Conservation (phyloP, 2,888 invertebrate genomes). For the Nemotelus pantherinus region DNA sequence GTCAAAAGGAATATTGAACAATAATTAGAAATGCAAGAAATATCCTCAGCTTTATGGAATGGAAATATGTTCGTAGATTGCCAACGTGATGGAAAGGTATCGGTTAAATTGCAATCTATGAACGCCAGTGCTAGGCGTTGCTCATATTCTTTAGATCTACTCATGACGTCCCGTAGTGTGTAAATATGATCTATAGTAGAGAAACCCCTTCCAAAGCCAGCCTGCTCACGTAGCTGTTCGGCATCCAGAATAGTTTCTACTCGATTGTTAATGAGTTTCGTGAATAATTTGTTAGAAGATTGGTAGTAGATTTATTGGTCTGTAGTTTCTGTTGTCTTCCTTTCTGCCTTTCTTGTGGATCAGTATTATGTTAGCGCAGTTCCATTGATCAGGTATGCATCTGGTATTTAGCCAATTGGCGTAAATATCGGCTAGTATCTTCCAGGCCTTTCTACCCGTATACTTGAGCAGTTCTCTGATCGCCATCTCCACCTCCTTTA, state of each 20-base stretch:
- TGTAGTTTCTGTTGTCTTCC: conserved; percentile 51
- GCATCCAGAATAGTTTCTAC: conserved; percentile 49
- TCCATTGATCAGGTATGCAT: conserved; percentile 46
- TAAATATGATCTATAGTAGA: no score
- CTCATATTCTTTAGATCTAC: no score
- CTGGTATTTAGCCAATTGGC: background rate
- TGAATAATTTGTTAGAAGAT: conserved; percentile 53
- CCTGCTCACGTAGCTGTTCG: conserved; percentile 53
- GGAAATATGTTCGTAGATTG: no score
- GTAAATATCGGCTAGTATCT: background rate
- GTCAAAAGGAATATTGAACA: no score
- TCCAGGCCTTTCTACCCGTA: conserved; percentile 18
- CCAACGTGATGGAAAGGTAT: no score
- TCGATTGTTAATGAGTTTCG: conserved; percentile 51
- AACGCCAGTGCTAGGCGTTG: no score
- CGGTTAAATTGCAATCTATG: no score
- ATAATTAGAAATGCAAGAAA: no score
- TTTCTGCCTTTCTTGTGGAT: conserved; percentile 52
- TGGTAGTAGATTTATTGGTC: conserved; percentile 53
- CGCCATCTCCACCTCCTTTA: conserved; percentile 2
- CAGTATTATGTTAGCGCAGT: conserved; percentile 48
- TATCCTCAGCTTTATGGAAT: no score
- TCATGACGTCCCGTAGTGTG: no score
- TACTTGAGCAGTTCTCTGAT: conserved; percentile 10
- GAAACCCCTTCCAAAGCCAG: no score